Conservation (phyloP, 2,888 invertebrate genomes). For the Drosophila diplacantha region DNA sequence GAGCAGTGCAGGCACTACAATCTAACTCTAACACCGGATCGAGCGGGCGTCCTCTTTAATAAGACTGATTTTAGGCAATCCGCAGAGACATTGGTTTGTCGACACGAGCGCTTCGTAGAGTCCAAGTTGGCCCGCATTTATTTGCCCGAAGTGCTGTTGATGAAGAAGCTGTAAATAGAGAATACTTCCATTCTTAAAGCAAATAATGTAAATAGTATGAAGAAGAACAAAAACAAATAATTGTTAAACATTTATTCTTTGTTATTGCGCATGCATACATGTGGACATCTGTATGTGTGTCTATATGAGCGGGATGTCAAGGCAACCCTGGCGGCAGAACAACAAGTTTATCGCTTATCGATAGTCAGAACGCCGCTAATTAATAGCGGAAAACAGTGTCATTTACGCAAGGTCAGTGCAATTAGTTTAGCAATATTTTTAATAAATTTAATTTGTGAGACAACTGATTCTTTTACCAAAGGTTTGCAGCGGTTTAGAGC, state of each 20-base stretch:
- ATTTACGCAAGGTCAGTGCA: neutral
- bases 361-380: conserved; percentile 29
- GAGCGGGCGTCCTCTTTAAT: conserved; percentile 75
- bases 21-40: conserved; percentile 65
- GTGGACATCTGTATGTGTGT: neutral
- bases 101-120: conserved; percentile 70
- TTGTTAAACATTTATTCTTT: conserved; percentile 8
- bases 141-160: conserved; percentile 74
- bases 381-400: neutral
- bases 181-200: neutral
- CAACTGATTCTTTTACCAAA: neutral
- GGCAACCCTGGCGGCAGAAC: conserved; percentile 20
- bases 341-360: conserved; percentile 25
- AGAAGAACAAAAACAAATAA: conserved; percentile 3
- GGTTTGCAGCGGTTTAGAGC: neutral
- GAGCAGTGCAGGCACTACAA: conserved; percentile 73
- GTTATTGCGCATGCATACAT: conserved; percentile 21
- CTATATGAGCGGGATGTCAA: conserved; percentile 2
- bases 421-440: neutral
- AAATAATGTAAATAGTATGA: conserved; percentile 2
- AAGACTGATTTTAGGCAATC: conserved; percentile 75
- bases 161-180: conserved; percentile 57
- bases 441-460: neutral
- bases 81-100: conserved; percentile 44
- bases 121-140: conserved; percentile 69